Conservation (phyloP, 64 coral and sea anemone species). For the Hydrozoanthus tunicans region DNA sequence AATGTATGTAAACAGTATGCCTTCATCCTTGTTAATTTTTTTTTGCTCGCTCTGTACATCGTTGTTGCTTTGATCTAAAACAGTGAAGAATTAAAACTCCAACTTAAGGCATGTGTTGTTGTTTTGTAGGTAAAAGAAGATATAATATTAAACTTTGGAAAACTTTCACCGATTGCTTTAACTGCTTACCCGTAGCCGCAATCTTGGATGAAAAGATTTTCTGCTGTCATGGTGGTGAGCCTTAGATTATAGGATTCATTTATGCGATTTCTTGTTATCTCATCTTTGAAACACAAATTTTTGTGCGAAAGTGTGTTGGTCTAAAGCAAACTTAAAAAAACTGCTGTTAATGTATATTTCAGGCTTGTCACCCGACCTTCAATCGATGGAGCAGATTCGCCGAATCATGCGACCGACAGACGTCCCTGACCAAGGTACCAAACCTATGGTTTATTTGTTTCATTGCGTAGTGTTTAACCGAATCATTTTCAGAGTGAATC, state of each 20-base stretch:
- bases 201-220: slow-evolving; percentile 99
- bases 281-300: not conserved
- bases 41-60: too few species aligned
- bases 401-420: slow-evolving; percentile 97
- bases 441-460: not conserved
- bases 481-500: not conserved
- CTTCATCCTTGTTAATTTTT: not conserved
- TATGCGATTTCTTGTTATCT: not conserved
- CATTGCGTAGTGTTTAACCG: not conserved
- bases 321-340: not conserved
- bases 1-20: slow-evolving; percentile 85
- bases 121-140: slow-evolving; percentile 91
- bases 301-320: not conserved
- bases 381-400: slow-evolving; percentile 99
- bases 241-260: not conserved
- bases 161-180: slow-evolving; percentile 98
- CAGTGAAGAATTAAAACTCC: not conserved
- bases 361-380: slow-evolving; percentile 96
- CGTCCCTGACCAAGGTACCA: slow-evolving; percentile 97
- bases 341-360: slow-evolving; percentile 23
- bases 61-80: too few species aligned
- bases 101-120: not conserved
- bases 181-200: slow-evolving; percentile 95
- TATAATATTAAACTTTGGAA: slow-evolving; percentile 99
- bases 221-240: slow-evolving; percentile 98